Evolutionary conservation across 35 echinoderm and acorn worm genomes (phyloP).

Genomic region (Amphiura filiformis): DNA sequence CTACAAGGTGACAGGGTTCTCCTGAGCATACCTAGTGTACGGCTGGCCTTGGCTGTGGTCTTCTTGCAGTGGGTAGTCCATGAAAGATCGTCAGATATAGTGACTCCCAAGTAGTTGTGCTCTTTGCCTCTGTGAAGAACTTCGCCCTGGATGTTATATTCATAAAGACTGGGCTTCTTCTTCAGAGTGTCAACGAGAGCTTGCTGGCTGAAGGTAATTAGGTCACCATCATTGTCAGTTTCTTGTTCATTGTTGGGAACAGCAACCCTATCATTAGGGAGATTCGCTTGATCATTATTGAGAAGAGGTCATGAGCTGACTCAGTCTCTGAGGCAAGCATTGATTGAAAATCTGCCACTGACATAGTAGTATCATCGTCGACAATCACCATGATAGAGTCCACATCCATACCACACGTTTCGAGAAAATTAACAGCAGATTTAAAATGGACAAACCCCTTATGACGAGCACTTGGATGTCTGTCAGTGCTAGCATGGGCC

Average conservation of each 20-base stretch:
- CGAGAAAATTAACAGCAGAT: not conserved
- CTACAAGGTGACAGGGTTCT: too few relatives aligned
- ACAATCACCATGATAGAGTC: not conserved
- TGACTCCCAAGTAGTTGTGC: too few relatives aligned
- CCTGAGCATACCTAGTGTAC: too few relatives aligned
- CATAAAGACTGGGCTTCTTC: too few relatives aligned
- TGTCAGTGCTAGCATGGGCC: not conserved
- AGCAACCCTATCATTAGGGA: not conserved
- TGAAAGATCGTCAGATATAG: too few relatives aligned
- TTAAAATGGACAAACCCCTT: not conserved
- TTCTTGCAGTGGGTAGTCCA: too few relatives aligned
- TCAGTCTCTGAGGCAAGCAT: not conserved
- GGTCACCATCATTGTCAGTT: not conserved
- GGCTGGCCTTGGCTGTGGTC: too few relatives aligned
- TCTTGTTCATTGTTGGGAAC: not conserved
- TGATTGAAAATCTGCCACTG: not conserved
- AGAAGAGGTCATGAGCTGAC: not conserved
- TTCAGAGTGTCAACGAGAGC: not conserved
- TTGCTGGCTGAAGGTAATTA: not conserved
- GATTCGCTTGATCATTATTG: not conserved
- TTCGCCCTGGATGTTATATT: too few relatives aligned
- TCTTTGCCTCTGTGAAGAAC: too few relatives aligned
- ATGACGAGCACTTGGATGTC: not conserved
- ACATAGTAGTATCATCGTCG: not conserved
- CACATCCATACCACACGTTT: not conserved